These are phyloP conservation scores for Etia nguti DNA, from an alignment of 2,113 vertebrate genomes.

Conservation along the genomic window DNA sequence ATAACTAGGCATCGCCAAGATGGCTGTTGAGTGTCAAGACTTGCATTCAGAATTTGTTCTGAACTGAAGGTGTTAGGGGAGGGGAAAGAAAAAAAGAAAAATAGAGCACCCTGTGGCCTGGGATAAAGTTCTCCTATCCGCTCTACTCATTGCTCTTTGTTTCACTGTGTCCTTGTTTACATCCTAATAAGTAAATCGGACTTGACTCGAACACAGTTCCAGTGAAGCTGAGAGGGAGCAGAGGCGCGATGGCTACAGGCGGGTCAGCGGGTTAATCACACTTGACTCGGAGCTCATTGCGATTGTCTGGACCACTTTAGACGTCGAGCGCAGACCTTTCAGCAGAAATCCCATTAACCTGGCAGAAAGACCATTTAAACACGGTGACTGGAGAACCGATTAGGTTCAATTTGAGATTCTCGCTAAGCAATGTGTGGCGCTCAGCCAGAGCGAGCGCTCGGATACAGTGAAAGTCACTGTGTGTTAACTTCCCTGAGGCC, in stretches of 20 bases:
- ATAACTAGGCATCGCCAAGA: not conserved
- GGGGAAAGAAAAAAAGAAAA: not conserved
- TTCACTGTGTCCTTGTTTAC: not conserved
- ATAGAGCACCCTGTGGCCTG: not conserved
- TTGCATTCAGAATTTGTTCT: not conserved
- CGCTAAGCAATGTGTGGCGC: constrained; percentile 20
- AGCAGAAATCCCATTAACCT: constrained; percentile 71
- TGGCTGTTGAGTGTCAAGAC: not conserved
- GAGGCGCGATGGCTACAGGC: constrained; percentile 32
- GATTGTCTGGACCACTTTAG: constrained; percentile 65
- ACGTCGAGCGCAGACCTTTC: constrained; percentile 47
- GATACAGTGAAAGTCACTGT: not conserved
- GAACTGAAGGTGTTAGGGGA: not conserved
- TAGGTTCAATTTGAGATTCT: constrained; percentile 58
- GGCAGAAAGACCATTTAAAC: constrained; percentile 62
- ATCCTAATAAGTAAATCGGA: constrained; percentile 24
- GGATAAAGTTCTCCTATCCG: not conserved
- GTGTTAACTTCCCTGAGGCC: constrained; percentile 2
- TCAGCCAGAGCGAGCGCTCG: not conserved
- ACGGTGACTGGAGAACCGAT: constrained; percentile 54
- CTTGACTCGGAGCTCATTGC: constrained; percentile 62
- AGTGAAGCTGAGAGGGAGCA: constrained; percentile 17
- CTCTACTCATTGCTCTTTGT: not conserved
- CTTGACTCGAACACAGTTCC: constrained; percentile 2
- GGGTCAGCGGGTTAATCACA: constrained; percentile 68